Base-by-base conservation (phyloP, 2,113 vertebrate genomes). In the Natator depressus region DNA sequence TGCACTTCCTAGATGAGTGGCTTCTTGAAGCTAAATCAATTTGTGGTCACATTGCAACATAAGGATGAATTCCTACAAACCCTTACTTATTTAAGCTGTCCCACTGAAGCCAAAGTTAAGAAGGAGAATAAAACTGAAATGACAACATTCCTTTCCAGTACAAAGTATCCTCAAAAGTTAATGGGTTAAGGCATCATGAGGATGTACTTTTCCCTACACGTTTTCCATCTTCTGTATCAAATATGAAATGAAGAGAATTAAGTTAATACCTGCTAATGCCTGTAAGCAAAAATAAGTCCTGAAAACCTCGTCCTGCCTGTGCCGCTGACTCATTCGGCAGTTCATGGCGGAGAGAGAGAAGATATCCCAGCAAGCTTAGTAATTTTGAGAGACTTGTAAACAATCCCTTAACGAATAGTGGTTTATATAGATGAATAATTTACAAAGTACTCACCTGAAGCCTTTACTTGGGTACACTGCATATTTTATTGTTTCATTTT, bases 251-350 rank as follows among this genome's bases (percentile, higher is more conserved):
- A 96, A 94, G 69, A 96, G 49, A 97, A 97, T 96, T 97, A 94
- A 95, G 97, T 96, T 98, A 97, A 95, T 97, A 95, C 93, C 87
- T 96, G 69, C 72, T 98, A 97, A 98, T 97, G 96, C 96, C 91
- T 98, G 89, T 88, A 94, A 97, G 94, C 19, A 93, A 95, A 97
- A 96, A 80, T 82, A 92, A 88, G 87, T 51, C 84, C 91, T 95
- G 57, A 78, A 93, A 80, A 38, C 27, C 46, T 79, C 89, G 20
- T 69, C 57, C 80, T 96, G 85, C 78, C 91, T 93, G 72, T 47
- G 51, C 89, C 96, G 93, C 95, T 98, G 97, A 97, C 84, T 97
- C 75, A 94, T 83, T 96, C 76, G 95, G 80, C 91, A 95, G 54
- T 94, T 97, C 88, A 91, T 76, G 69, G 42, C 54, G n/a, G 78